phyloP scores from a whole-genome alignment of 1,140 invertebrate species.

The Archegozetes longisetosus region DNA sequence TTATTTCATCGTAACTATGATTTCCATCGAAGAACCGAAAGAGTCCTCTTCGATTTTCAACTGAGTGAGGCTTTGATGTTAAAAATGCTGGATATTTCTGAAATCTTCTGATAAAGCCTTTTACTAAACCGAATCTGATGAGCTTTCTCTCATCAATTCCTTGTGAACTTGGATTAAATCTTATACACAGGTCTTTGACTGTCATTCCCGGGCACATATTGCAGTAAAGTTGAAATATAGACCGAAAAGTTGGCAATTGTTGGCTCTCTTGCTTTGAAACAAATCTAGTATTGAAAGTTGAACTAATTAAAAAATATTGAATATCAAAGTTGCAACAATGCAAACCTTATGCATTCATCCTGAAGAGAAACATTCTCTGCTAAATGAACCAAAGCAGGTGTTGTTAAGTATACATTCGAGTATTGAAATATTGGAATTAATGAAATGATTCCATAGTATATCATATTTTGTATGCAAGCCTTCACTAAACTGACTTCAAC shows the following conservation, averaged over 20 bases:
- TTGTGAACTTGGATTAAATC: slow-evolving; percentile 53
- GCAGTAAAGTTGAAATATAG: slow-evolving; percentile 63
- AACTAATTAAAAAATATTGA: neutral
- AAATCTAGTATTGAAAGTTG: slow-evolving; percentile 3
- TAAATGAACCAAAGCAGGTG: slow-evolving; percentile 46
- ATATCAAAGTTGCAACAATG: slow-evolving; percentile 29
- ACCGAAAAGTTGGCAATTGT: slow-evolving; percentile 41
- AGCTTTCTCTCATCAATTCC: slow-evolving; percentile 46
- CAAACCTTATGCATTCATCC: slow-evolving; percentile 44
- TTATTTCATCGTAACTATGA: slow-evolving; percentile 72
- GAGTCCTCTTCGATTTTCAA: slow-evolving; percentile 19
- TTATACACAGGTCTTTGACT: slow-evolving; percentile 61
- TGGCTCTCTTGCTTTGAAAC: slow-evolving; percentile 28
- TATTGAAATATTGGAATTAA: slow-evolving; percentile 83
- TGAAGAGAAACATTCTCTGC: slow-evolving; percentile 45
- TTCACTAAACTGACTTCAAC: slow-evolving; percentile 87
- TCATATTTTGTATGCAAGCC: slow-evolving; percentile 79
- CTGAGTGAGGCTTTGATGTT: neutral
- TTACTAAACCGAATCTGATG: slow-evolving; percentile 75
- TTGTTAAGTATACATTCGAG: slow-evolving; percentile 77
- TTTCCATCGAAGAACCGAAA: slow-evolving; percentile 55
- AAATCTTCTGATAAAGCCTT: slow-evolving; percentile 56
- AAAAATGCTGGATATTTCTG: slow-evolving; percentile 40
- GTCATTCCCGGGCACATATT: slow-evolving; percentile 67
- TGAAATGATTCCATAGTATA: slow-evolving; percentile 61